These are phyloP conservation scores for Epizoanthus ramosus DNA, from an alignment of 92 coral and sea anemone species.

Conservation along the genomic window DNA sequence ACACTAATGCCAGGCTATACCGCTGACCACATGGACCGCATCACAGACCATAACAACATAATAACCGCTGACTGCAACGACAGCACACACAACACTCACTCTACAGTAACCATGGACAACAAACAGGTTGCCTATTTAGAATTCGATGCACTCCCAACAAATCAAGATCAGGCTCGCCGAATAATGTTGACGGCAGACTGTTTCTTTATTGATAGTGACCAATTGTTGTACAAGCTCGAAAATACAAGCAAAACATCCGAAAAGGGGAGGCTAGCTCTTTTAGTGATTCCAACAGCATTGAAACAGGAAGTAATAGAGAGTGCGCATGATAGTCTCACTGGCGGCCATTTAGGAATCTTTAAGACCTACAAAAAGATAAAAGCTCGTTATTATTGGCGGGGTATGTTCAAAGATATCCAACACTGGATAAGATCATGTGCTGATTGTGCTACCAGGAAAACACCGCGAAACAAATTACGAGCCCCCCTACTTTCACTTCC, in stretches of 20 bases:
- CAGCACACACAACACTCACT: too few species aligned
- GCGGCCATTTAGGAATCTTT: slow-evolving; percentile 42
- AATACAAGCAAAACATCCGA: too few species aligned
- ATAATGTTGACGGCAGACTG: slow-evolving; percentile 15
- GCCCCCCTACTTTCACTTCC: slow-evolving; percentile 37
- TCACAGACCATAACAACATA: too few species aligned
- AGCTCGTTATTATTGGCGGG: slow-evolving; percentile 42
- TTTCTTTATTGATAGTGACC: slow-evolving; percentile 11
- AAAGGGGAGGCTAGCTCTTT: background rate
- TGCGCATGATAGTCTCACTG: slow-evolving; percentile 35
- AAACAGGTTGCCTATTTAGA: background rate
- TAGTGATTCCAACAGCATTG: slow-evolving; percentile 21
- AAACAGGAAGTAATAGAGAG: slow-evolving; percentile 18
- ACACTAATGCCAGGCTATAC: too few species aligned
- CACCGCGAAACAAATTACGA: slow-evolving; percentile 14
- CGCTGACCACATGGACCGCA: too few species aligned
- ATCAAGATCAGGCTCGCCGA: background rate
- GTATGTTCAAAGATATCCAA: slow-evolving; percentile 47
- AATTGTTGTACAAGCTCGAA: background rate
- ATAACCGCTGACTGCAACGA: too few species aligned
- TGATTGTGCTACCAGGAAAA: slow-evolving; percentile 43
- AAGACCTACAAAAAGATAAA: slow-evolving; percentile 42
- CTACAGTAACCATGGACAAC: too few species aligned
- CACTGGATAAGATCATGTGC: slow-evolving; percentile 40
- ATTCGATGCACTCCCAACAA: background rate